A percentile compares a stretch with the other conserved stretches of the same genome.
These are phyloP conservation scores for Lucilia cuprina DNA, from an alignment of 1,140 invertebrate species.

Conservation along the genomic window DNA sequence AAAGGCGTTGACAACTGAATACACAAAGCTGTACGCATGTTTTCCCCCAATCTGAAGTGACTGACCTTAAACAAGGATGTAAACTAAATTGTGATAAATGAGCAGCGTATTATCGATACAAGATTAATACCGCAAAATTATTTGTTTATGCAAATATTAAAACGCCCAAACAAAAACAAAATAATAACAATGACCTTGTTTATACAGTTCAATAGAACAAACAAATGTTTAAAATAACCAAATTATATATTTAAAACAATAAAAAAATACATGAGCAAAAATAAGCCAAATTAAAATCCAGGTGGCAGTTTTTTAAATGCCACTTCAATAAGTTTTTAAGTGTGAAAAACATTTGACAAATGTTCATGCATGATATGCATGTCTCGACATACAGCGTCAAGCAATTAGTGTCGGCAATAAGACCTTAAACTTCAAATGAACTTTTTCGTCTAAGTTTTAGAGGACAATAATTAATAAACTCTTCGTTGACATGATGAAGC, in stretches of 20 bases:
- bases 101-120: background rate
- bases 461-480: background rate
- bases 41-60: background rate
- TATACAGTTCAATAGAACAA: slow-evolving; percentile 27
- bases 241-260: background rate
- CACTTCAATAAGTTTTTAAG: background rate
- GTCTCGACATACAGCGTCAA: background rate
- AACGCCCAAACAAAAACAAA: background rate
- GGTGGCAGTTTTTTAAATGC: background rate
- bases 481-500: slow-evolving; percentile 40
- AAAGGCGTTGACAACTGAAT: background rate
- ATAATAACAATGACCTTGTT: background rate
- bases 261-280: background rate
- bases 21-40: background rate
- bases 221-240: too few species aligned
- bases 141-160: background rate
- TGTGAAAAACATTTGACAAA: slow-evolving; percentile 15
- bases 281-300: background rate
- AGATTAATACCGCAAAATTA: background rate
- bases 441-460: background rate
- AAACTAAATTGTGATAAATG: background rate
- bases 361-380: background rate
- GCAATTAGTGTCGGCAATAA: background rate
- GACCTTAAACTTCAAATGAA: slow-evolving; percentile 21
- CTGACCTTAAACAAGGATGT: slow-evolving; percentile 24